Evolutionary conservation across 2,113 vertebrate species (phyloP), one percentile per base, ranked within the genome.

Genomic region (Zootoca vivipara): DNA sequence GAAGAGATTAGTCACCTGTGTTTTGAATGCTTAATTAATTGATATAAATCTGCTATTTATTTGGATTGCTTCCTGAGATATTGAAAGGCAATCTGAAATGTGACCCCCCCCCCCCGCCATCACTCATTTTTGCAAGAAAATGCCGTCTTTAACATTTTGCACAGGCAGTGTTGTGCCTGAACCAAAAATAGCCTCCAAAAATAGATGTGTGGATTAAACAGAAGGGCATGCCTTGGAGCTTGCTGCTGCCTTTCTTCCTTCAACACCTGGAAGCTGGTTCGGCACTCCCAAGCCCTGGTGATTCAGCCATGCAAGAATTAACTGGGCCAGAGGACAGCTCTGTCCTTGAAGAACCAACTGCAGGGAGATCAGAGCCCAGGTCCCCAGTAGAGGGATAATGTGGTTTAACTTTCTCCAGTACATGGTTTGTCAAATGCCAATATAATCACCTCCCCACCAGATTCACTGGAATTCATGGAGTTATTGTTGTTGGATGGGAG

Each of bases 41-140:
- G 58, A 62, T 15, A 62, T 62, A 62, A 20, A 62, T 62, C 20
- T 62, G 58, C 58, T 62, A 20, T 62, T 62, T 20, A 62, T 20
- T 62, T 62, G 18, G 58, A 5, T 62, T 62, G 3, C 58, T 62
- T 20, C 18, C 58, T 18, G 20, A 62, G 58, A 62, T 62, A 62
- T 4, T 62, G 18, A 18, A 62, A 20, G 58, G 58, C 18, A 62
- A 5, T 20, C 16, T 62, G 13, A 62, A 62, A 62, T 62, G 58
- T 1, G 18, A 5, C 20, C 1, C 58, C 12, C 9, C 20, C 1
- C 58, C 12, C 9, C 0, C 46, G 0, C 46, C 46, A 52, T 52
- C 46, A 52, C 46, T 52, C 46, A 52, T 20, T 62, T 62, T 62
- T 62, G 18, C 16, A 62, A 62, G 58, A 20, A 62, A 62, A 62